Conservation (phyloP, 2,797 vertebrate genomes). For the Parauchenoglanis punctatus region DNA sequence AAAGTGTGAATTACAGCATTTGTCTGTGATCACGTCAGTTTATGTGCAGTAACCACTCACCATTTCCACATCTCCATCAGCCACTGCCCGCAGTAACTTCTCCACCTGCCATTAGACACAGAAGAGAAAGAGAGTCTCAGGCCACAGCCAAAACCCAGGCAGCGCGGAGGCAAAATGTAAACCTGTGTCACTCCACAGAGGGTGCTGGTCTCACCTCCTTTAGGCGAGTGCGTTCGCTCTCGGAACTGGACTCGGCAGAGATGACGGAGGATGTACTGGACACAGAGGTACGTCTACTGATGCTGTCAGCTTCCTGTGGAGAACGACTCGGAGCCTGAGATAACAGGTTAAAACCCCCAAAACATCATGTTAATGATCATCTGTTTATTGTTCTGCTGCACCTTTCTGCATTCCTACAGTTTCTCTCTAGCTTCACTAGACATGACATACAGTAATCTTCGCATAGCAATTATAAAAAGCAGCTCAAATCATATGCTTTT, state of each 20-base stretch:
- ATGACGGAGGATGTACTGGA: conserved; percentile 83
- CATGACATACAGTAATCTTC: background rate
- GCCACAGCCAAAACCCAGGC: background rate
- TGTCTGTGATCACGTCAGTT: background rate
- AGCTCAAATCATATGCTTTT: background rate
- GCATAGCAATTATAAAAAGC: background rate
- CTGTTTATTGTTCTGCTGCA: background rate
- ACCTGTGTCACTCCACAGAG: background rate
- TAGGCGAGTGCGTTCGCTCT: conserved; percentile 73
- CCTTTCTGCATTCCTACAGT: background rate
- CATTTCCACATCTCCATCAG: conserved; percentile 96
- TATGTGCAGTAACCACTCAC: conserved; percentile 71
- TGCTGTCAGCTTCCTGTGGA: conserved; percentile 78
- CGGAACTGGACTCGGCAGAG: conserved; percentile 71
- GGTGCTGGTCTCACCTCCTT: conserved; percentile 79
- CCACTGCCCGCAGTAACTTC: conserved; percentile 90
- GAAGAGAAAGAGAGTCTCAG: background rate
- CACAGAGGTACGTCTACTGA: conserved; percentile 84
- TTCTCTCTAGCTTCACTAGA: background rate
- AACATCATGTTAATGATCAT: background rate
- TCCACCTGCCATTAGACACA: conserved; percentile 81
- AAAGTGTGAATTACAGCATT: background rate
- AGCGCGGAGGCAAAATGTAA: background rate
- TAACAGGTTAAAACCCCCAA: background rate
- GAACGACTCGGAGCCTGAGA: conserved; percentile 77